A percentile compares a stretch with the other conserved stretches of the same genome.
Conservation (phyloP, 2,113 vertebrate species). For the Syngnathus typhle region DNA sequence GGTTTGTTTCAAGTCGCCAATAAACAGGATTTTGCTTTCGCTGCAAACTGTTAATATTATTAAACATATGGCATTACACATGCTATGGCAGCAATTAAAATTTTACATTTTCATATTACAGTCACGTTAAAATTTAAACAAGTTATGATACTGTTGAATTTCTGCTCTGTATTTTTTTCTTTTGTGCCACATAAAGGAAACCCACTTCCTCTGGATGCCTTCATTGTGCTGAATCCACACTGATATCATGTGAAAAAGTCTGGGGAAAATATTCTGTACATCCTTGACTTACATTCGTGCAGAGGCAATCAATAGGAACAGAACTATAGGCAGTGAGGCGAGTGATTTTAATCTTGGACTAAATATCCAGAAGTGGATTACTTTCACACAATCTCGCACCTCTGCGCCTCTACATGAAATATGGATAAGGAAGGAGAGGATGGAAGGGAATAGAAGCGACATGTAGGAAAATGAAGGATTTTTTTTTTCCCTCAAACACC, state of each 20-base stretch:
- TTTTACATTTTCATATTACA: too few species aligned
- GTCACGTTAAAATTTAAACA: neutral
- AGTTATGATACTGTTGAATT: neutral
- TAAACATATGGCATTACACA: neutral
- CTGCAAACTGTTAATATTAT: neutral
- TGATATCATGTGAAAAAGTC: conserved; percentile 53
- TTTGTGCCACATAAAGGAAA: neutral
- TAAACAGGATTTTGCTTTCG: neutral
- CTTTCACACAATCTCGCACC: conserved; percentile 75
- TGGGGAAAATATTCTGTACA: conserved; percentile 58
- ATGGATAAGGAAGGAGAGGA: conserved; percentile 70
- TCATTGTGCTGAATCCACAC: conserved; percentile 14
- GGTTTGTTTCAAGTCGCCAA: neutral
- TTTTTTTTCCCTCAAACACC: conserved; percentile 55
- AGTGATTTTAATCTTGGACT: conserved; percentile 79
- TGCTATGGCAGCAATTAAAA: too few species aligned
- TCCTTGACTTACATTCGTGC: conserved; percentile 68
- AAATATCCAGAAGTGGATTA: conserved; percentile 80
- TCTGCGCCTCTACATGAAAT: conserved; percentile 76
- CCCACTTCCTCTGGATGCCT: neutral
- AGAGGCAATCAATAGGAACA: conserved; percentile 70
- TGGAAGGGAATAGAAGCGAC: conserved; percentile 26
- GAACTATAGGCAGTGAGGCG: conserved; percentile 71
- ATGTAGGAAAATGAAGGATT: conserved; percentile 66
- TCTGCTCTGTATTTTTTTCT: neutral